These are phyloP conservation scores for Drosophila ogumai DNA, from an alignment of 1,140 invertebrate species.

Conservation along the genomic window DNA sequence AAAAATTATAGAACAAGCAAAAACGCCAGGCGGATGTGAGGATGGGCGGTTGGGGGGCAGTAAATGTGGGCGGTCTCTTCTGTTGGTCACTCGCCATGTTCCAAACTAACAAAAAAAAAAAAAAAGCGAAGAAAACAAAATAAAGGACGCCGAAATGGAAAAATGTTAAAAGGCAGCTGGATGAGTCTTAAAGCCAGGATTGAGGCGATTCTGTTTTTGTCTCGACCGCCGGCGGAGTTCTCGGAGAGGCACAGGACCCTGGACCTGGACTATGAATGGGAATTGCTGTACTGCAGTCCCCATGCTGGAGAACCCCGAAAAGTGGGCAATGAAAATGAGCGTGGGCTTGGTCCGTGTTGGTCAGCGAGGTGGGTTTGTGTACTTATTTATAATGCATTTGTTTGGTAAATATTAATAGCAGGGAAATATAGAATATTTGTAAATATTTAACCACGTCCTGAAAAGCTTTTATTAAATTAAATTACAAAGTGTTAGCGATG, in stretches of 20 bases:
- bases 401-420: not conserved
- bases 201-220: conserved; percentile 41
- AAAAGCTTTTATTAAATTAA: not conserved
- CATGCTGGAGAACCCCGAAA: conserved; percentile 20
- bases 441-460: not conserved
- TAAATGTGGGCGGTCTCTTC: conserved; percentile 50
- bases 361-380: not conserved
- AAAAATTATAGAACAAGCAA: conserved; percentile 52
- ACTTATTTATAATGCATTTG: conserved; percentile 10
- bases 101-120: conserved; percentile 16
- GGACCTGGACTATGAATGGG: conserved; percentile 59
- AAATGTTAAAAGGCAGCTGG: conserved; percentile 47
- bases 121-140: conserved; percentile 17
- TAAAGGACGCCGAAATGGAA: conserved; percentile 23
- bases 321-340: conserved; percentile 49
- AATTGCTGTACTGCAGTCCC: conserved; percentile 49
- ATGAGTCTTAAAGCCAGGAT: conserved; percentile 62
- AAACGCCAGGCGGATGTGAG: conserved; percentile 34
- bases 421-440: not conserved
- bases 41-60: conserved; percentile 15
- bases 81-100: conserved; percentile 37
- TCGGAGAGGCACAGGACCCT: conserved; percentile 31
- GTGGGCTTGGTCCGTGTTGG: not conserved
- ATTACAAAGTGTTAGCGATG: no score
- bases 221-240: not conserved